Percentiles rank a stretch among this genome's conserved stretches.
phyloP scores from a whole-genome alignment of 2,113 vertebrate genomes.

The Ailuropoda melanoleuca region DNA sequence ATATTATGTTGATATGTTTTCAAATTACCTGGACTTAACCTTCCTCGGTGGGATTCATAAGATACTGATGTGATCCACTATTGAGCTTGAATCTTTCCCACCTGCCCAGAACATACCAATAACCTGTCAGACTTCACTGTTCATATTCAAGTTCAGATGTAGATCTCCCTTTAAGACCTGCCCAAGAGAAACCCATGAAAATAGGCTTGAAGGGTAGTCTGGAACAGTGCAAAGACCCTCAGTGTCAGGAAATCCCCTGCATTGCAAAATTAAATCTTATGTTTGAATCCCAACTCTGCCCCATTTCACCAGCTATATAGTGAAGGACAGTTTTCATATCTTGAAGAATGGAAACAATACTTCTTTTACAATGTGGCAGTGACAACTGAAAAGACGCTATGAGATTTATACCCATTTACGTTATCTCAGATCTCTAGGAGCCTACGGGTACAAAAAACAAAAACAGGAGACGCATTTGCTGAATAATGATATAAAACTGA shows the following conservation, averaged over 20 bases:
- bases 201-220: not conserved
- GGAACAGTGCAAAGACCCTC: not conserved
- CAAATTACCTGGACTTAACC: not conserved
- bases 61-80: not conserved
- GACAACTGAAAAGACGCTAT: not conserved
- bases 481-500: conserved; percentile 30
- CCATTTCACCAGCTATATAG: not conserved
- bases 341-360: not conserved
- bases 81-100: not conserved
- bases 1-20: not conserved
- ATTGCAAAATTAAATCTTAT: not conserved
- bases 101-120: not conserved
- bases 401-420: not conserved
- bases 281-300: not conserved
- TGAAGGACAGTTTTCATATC: not conserved
- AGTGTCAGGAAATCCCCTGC: not conserved
- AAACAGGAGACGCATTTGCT: not conserved
- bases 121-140: not conserved
- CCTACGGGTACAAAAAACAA: not conserved
- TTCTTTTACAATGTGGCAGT: not conserved
- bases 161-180: not conserved
- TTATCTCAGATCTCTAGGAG: not conserved
- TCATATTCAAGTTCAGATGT: not conserved
- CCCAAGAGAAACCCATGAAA: not conserved
- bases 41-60: not conserved